Evolutionary conservation across 1,140 invertebrate species (phyloP).

Genomic region (Pogonomyrmex californicus): DNA sequence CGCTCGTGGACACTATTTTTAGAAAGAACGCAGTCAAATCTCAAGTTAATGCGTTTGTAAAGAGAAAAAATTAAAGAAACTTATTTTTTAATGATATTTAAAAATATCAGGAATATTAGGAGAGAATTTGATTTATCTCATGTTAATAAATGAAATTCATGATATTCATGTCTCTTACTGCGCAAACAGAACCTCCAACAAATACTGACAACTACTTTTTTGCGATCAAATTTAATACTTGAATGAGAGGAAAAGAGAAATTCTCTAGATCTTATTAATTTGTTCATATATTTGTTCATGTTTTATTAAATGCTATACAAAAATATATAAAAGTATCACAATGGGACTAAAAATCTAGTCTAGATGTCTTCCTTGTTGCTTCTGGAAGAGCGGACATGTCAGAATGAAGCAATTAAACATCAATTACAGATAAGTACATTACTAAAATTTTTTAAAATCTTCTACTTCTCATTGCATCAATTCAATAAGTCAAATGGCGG

Average conservation of each 20-base stretch:
- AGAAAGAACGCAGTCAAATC: slow-evolving; percentile 18
- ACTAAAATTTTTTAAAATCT: not conserved
- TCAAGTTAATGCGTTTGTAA: slow-evolving; percentile 8
- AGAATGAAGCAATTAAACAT: not conserved
- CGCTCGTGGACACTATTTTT: slow-evolving; percentile 15
- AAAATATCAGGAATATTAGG: slow-evolving; percentile 28
- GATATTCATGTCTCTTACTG: not conserved
- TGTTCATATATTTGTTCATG: not conserved
- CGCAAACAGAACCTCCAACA: not conserved
- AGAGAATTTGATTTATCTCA: slow-evolving; percentile 16
- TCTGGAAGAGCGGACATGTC: not conserved
- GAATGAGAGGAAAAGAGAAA: not conserved
- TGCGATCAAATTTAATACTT: not conserved
- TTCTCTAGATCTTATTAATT: not conserved
- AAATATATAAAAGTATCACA: slow-evolving; percentile 48
- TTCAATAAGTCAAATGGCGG: not conserved
- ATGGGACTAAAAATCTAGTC: slow-evolving; percentile 8
- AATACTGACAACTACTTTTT: not conserved
- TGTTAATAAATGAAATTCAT: slow-evolving; percentile 30
- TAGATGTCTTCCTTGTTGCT: not conserved
- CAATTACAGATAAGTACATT: slow-evolving; percentile 20
- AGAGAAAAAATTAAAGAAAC: slow-evolving; percentile 11
- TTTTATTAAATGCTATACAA: slow-evolving; percentile 22
- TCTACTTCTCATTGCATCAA: not conserved
- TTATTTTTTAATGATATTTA: slow-evolving; percentile 25